These are phyloP conservation scores for Hafferia zeledoni DNA, from an alignment of 2,797 vertebrate species.

Conservation along the genomic window DNA sequence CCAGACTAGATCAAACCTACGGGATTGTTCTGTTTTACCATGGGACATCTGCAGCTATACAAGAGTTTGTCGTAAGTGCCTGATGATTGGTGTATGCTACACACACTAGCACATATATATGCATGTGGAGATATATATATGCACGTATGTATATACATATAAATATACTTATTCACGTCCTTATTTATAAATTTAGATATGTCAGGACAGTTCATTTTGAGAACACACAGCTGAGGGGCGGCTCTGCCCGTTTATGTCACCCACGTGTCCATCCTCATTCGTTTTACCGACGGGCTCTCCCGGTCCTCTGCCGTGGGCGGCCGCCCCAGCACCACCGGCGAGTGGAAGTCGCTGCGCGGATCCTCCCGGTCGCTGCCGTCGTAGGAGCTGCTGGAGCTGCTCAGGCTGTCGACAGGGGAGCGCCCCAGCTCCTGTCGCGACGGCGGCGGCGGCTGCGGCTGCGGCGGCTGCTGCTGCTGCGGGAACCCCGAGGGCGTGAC, in stretches of 20 bases:
- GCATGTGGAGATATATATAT: slow-evolving; percentile 80
- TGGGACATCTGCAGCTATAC: slow-evolving; percentile 79
- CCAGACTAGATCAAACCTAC: slow-evolving; percentile 88
- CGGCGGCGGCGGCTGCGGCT: slow-evolving; percentile 76
- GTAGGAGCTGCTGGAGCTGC: slow-evolving; percentile 98
- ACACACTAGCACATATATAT: slow-evolving; percentile 80
- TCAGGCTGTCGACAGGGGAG: slow-evolving; percentile 96
- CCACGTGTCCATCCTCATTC: slow-evolving; percentile 98
- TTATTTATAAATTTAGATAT: slow-evolving; percentile 85
- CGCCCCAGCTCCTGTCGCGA: slow-evolving; percentile 92
- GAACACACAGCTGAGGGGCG: slow-evolving; percentile 50
- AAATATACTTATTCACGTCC: slow-evolving; percentile 81
- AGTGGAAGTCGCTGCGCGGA: slow-evolving; percentile 92
- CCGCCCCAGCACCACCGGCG: slow-evolving; percentile 88
- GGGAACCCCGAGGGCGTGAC: slow-evolving; percentile 90
- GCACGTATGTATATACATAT: slow-evolving; percentile 83
- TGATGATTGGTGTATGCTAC: slow-evolving; percentile 85
- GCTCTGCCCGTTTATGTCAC: slow-evolving; percentile 87
- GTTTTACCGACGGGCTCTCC: slow-evolving; percentile 95
- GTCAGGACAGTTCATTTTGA: slow-evolving; percentile 82
- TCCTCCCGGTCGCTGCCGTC: slow-evolving; percentile 98
- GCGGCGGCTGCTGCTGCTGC: slow-evolving; percentile 79
- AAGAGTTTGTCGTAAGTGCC: slow-evolving; percentile 90
- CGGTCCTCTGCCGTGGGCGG: slow-evolving; percentile 87
- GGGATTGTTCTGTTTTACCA: slow-evolving; percentile 75